These are phyloP conservation scores for Heterotilapia buettikoferi DNA, from an alignment of 2,113 vertebrate species.

Conservation along the genomic window DNA sequence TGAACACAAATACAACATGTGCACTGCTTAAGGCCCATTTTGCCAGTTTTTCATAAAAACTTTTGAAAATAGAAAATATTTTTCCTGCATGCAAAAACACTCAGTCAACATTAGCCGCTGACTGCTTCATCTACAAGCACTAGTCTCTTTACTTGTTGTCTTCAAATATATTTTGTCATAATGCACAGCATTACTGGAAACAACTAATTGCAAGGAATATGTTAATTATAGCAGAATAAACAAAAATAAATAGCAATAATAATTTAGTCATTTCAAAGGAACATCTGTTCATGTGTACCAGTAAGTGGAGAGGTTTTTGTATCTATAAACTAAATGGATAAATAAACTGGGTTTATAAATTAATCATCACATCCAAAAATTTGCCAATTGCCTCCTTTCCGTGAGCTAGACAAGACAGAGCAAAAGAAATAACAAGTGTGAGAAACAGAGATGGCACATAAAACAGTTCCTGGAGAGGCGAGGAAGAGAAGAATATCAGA, in stretches of 20 bases:
- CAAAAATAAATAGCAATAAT: background rate
- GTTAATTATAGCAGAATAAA: background rate
- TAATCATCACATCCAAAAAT: background rate
- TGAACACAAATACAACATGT: background rate
- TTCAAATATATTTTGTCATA: background rate
- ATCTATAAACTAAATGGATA: background rate
- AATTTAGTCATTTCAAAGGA: background rate
- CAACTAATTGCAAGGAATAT: background rate
- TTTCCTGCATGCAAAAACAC: background rate
- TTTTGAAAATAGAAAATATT: background rate
- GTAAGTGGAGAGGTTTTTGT: background rate
- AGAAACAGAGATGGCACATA: background rate
- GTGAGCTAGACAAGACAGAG: background rate
- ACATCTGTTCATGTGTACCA: background rate
- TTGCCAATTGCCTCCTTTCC: background rate
- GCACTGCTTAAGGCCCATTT: background rate
- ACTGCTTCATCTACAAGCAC: background rate
- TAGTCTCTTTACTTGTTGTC: background rate
- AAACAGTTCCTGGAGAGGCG: background rate
- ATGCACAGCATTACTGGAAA: background rate
- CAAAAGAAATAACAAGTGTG: background rate
- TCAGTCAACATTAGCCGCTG: background rate
- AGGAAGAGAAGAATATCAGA: background rate
- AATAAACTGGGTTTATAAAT: background rate
- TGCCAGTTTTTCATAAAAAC: background rate